Evolutionary conservation across 2,888 invertebrate species (phyloP), one percentile per base, ranked within the genome.

Genomic region (Elgonia sp.): DNA sequence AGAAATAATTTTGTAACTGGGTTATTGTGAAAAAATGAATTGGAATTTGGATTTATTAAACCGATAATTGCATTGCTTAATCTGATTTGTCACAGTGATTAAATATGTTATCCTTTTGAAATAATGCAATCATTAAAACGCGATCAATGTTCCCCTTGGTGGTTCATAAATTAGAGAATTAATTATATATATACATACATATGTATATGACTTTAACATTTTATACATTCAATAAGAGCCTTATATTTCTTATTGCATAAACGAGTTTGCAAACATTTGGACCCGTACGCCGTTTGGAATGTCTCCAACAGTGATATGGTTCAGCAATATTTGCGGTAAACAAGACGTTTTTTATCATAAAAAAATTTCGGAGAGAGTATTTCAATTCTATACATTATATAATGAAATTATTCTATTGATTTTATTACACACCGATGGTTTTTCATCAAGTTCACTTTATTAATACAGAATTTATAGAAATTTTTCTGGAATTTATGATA

Each of bases 271-370:
- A 37, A 37, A 70, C 50, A 55, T 55, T 53, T 70, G 0, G 20
- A 70, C 12, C 18, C 37, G 7, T 69, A 12, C 37, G 55, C 0
- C 5, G 37, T 55, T 70, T 70, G 70, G 70, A 70, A 53, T 12
- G 12, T n/a, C 70, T 70, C 53, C 70, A 70, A 70, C n/a, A 55
- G 12, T 12, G 37, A 37, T 37, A 55, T 18, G 10, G 18, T 53
- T 53, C 70, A 18, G 70, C 20, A 39, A 18, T 70, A 70, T 70
- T 70, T 70, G 70, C 18, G 70, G 37, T 70, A 70, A 70, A 70
- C 70, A 70, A 70, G 53, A 70, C 39, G 10, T 29, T 70, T 53
- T 70, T 70, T 53, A 70, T 53, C 37, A 10, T 37, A 10, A 53
- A 53, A 70, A 50, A 57, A 21, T n/a, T 40, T 42, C 0, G 20